These are phyloP conservation scores for Frieseomelitta varia DNA, from an alignment of 1,140 invertebrate species.

Conservation along the genomic window DNA sequence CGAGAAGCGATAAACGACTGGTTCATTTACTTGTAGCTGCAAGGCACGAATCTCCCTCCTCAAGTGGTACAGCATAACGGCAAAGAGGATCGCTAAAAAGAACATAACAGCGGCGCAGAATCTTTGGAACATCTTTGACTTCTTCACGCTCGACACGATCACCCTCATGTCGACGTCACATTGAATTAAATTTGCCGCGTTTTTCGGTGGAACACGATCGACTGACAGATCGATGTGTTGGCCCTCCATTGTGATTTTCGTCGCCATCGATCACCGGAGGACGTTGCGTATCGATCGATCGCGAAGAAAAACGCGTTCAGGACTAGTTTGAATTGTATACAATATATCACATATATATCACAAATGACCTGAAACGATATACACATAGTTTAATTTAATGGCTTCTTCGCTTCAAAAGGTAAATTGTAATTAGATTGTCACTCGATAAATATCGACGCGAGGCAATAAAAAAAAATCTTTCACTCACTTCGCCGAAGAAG, in stretches of 20 bases:
- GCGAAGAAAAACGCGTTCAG: neutral
- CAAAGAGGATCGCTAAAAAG: slow-evolving; percentile 54
- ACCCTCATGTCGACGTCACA: slow-evolving; percentile 76
- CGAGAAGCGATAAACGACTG: too few relatives aligned
- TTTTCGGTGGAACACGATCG: slow-evolving; percentile 37
- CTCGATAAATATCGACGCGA: neutral
- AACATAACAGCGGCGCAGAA: slow-evolving; percentile 55
- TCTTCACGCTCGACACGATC: slow-evolving; percentile 65
- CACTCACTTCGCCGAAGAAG: neutral
- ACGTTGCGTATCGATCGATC: neutral
- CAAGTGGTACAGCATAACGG: slow-evolving; percentile 56
- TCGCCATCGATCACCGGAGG: slow-evolving; percentile 25
- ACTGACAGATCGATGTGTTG: slow-evolving; percentile 53
- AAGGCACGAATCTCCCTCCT: slow-evolving; percentile 66
- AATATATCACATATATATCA: slow-evolving; percentile 8
- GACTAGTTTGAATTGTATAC: slow-evolving; percentile 33
- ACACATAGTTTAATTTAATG: neutral
- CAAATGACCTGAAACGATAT: slow-evolving; percentile 55
- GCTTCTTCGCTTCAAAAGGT: neutral
- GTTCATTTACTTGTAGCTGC: slow-evolving; percentile 67
- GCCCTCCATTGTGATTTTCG: slow-evolving; percentile 59
- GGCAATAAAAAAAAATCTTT: too few relatives aligned
- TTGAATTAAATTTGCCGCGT: slow-evolving; percentile 68
- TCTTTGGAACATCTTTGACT: slow-evolving; percentile 68
- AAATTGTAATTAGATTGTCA: neutral